phyloP scores from a whole-genome alignment of 2,888 invertebrate genomes.

The Hermodice carunculata region DNA sequence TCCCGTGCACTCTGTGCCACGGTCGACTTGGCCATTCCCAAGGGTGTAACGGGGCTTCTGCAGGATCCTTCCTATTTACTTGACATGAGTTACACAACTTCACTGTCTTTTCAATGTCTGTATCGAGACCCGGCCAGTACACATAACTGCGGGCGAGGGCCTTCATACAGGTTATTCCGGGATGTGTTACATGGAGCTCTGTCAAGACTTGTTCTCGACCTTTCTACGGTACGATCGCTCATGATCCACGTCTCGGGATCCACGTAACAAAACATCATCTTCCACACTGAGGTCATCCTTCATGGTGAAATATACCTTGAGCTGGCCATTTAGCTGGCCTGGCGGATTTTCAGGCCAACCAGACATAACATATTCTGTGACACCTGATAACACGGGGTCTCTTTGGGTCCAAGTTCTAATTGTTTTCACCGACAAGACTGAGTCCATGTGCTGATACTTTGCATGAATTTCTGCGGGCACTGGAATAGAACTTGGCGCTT shows the following conservation, averaged over 20 bases:
- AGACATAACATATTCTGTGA: too few relatives aligned
- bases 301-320: too few relatives aligned
- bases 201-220: slow-evolving; percentile 23
- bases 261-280: slow-evolving; percentile 32
- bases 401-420: too few relatives aligned
- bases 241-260: slow-evolving; percentile 18
- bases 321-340: too few relatives aligned
- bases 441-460: too few relatives aligned
- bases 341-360: too few relatives aligned
- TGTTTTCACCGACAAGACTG: too few relatives aligned
- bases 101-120: slow-evolving; percentile 27
- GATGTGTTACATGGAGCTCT: slow-evolving; percentile 39
- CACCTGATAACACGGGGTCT: too few relatives aligned
- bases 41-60: slow-evolving; percentile 43
- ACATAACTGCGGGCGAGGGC: slow-evolving; percentile 36
- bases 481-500: too few relatives aligned
- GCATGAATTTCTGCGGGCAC: too few relatives aligned
- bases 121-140: slow-evolving; percentile 44
- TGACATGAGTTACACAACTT: slow-evolving; percentile 23
- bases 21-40: slow-evolving; percentile 47
- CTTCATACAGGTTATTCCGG: slow-evolving; percentile 43
- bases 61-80: slow-evolving; percentile 24
- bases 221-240: slow-evolving; percentile 37
- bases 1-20: slow-evolving; percentile 50
- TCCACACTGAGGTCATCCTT: slow-evolving; percentile 29